Evolutionary conservation across 2,888 invertebrate species (phyloP).

Genomic region (Lasius platythorax): DNA sequence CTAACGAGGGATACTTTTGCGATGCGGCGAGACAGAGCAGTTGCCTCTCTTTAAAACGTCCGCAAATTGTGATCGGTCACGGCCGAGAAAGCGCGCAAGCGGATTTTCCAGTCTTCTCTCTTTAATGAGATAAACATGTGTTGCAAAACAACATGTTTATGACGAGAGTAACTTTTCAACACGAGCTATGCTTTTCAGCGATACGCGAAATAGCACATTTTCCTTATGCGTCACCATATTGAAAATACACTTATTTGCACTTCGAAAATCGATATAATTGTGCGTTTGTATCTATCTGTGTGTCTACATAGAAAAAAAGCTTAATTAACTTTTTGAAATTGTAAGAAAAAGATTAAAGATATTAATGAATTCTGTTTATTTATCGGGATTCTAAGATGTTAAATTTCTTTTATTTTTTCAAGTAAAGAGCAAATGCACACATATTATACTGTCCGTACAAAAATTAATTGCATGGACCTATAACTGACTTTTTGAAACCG

Average conservation of each 20-base stretch:
- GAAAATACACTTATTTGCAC: background rate
- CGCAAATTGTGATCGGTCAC: conserved; percentile 24
- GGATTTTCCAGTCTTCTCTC: background rate
- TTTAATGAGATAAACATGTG: conserved; percentile 6
- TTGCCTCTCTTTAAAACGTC: background rate
- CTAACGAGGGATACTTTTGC: conserved; percentile 54
- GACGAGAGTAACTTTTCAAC: background rate
- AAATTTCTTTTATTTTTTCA: background rate
- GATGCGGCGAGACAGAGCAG: background rate
- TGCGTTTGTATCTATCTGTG: background rate
- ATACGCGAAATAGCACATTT: background rate
- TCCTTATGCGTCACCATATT: too few relatives aligned
- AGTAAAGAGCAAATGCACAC: background rate
- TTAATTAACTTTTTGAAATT: background rate
- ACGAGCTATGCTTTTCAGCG: background rate
- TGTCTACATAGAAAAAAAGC: background rate
- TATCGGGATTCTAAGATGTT: background rate
- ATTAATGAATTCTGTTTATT: background rate
- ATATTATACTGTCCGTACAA: background rate
- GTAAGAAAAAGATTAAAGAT: background rate
- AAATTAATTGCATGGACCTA: background rate
- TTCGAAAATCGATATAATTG: background rate
- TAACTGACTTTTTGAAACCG: conserved; percentile 9
- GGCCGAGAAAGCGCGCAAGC: conserved; percentile 17
- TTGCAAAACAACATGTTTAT: conserved; percentile 3